Evolutionary conservation across 2,888 invertebrate species (phyloP), one percentile per base, ranked within the genome.

Genomic region (Mamestra brassicae): DNA sequence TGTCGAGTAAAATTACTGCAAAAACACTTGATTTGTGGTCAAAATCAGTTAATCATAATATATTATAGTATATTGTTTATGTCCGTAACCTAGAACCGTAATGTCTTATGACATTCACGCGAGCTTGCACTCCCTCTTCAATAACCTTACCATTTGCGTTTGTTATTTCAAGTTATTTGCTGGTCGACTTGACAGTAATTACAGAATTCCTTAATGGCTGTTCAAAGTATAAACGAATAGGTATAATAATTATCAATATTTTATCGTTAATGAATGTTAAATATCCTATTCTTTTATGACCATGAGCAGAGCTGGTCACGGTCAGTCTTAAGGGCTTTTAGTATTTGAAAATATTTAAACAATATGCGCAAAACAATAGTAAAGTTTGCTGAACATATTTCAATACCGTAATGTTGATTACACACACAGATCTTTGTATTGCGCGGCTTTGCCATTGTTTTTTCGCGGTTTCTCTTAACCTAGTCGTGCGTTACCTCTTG

Each of bases 401-500:
- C 71, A 76, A 80, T 82, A 82, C 26, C 50, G 54, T 67, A 36
- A 76, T 76, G 76, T 79, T 76, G 69, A 77, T 84, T 85, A 74
- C 78, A 80, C 67, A 83, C 62, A 71, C 63, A 78, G 78, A 80
- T 77, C 75, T 85, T 75, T 83, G 81, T 86, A 79, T 86, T 84
- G 71, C 71, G 69, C 50, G 70, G 50, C 61, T 78, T 80, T 69
- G 66, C 82, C 80, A 88, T 90, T 87, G 90, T 91, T 87, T 85
- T 83, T 82, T 78, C 79, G 85, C 80, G 84, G 86, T 89, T 91
- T 89, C 85, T 88, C 86, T 88, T 84, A 77, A 79, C 74, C 81
- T 82, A 78, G 77, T 85, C 85, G 88, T 89, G 88, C 87, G 85
- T 89, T 89, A 87, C 87, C 34, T 71, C 79, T 75, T 76, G 81